Conservation (phyloP, 2,888 invertebrate genomes). For the Cacoxenus indagator region DNA sequence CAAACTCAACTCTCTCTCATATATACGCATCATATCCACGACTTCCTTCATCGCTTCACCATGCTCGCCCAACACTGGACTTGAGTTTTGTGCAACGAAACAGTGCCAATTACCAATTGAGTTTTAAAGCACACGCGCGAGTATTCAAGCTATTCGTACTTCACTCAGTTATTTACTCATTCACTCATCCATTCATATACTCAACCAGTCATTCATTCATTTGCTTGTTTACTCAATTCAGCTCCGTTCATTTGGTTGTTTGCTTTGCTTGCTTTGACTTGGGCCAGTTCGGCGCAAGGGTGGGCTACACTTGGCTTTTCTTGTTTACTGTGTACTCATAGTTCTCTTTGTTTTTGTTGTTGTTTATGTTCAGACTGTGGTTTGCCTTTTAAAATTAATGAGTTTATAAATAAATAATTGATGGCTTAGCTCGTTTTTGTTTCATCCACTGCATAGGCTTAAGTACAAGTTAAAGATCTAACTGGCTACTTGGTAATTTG, state of each 20-base stretch:
- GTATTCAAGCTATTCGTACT: not conserved
- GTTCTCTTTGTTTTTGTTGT: slow-evolving; percentile 36
- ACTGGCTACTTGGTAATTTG: slow-evolving; percentile 39
- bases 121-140: not conserved
- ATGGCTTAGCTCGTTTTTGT: slow-evolving; percentile 28
- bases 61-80: not conserved
- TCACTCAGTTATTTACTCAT: not conserved
- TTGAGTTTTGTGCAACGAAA: not conserved
- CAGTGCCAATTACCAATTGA: slow-evolving; percentile 14
- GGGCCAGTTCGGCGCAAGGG: too few relatives aligned
- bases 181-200: not conserved
- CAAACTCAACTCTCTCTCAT: not conserved
- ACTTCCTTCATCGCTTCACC: not conserved
- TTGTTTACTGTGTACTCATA: not conserved
- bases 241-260: not conserved
- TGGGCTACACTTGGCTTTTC: not conserved
- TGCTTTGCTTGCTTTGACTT: not conserved
- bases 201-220: not conserved
- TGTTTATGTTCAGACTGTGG: slow-evolving; percentile 3
- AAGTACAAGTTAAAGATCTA: slow-evolving; percentile 31
- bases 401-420: slow-evolving; percentile 41
- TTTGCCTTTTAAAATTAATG: slow-evolving; percentile 37
- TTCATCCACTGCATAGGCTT: slow-evolving; percentile 9
- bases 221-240: not conserved
- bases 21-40: not conserved